Evolutionary conservation across 2,113 vertebrate species (phyloP).

Genomic region (Chloebia gouldiae): DNA sequence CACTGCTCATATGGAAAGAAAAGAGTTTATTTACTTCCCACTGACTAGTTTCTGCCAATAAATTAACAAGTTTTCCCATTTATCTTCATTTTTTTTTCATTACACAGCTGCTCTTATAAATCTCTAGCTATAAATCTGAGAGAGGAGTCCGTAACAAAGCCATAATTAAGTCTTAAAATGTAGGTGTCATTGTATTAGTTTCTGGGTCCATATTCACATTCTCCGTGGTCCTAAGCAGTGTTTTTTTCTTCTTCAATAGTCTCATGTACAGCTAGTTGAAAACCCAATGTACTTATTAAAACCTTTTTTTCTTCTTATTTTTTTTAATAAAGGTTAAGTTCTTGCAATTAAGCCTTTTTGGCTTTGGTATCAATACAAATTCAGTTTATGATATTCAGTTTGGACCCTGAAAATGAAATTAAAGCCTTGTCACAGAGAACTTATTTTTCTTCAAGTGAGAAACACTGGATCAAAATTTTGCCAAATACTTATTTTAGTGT

Average conservation of each 20-base stretch:
- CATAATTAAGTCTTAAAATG: constrained; percentile 10
- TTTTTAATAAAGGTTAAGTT: not conserved
- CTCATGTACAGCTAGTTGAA: not conserved
- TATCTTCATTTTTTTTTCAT: constrained; percentile 3
- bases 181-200: not conserved
- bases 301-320: not conserved
- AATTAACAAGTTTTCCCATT: constrained; percentile 12
- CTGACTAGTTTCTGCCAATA: not conserved
- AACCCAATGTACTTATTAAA: not conserved
- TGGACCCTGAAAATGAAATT: not conserved
- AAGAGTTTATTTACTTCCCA: constrained; percentile 16
- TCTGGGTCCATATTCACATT: not conserved
- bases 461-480: not conserved
- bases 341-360: not conserved
- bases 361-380: not conserved
- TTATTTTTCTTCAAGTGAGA: not conserved
- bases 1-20: not conserved
- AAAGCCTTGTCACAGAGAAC: not conserved
- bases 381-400: not conserved
- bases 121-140: constrained; percentile 25
- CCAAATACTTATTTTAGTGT: not conserved
- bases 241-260: not conserved
- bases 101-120: constrained; percentile 39
- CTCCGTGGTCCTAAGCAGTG: not conserved
- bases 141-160: not conserved